These are phyloP conservation scores for Antheraea yamamai DNA, from an alignment of 2,888 invertebrate genomes.

Conservation along the genomic window DNA sequence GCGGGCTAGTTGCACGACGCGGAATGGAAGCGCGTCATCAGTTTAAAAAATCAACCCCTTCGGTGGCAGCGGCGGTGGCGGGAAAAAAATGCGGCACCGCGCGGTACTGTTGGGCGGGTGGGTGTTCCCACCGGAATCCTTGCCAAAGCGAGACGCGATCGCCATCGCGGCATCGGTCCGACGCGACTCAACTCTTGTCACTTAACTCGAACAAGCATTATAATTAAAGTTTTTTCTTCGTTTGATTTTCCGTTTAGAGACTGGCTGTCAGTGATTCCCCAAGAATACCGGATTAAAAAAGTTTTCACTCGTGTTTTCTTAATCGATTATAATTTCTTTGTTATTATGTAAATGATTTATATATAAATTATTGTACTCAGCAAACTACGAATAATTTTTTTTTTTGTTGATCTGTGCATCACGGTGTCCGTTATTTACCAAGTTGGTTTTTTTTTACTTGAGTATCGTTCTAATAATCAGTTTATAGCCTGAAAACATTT, in stretches of 20 bases:
- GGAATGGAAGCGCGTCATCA: conserved; percentile 84
- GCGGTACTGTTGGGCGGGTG: conserved; percentile 51
- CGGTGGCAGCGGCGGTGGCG: conserved; percentile 76
- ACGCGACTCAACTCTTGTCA: conserved; percentile 65
- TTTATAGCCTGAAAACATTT: too few species aligned
- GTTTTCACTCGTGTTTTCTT: background rate
- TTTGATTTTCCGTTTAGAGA: conserved; percentile 19
- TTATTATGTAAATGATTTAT: background rate
- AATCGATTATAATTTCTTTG: background rate
- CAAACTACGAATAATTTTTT: background rate
- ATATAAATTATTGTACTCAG: background rate
- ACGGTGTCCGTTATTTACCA: too few species aligned
- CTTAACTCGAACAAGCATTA: conserved; percentile 79
- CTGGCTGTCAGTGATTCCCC: background rate
- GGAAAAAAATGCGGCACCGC: conserved; percentile 75
- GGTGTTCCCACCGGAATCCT: conserved; percentile 77
- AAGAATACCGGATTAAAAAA: background rate
- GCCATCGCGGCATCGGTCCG: conserved; percentile 47
- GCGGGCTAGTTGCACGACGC: conserved; percentile 80
- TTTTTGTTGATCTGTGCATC: too few species aligned
- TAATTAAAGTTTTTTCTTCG: conserved; percentile 64
- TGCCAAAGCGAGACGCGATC: conserved; percentile 80
- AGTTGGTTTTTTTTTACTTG: too few species aligned
- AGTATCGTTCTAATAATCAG: too few species aligned
- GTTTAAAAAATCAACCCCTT: conserved; percentile 84